Evolutionary conservation across 1,140 invertebrate species (phyloP), one percentile per base, ranked within the genome.

Genomic region (Bombus turneri): DNA sequence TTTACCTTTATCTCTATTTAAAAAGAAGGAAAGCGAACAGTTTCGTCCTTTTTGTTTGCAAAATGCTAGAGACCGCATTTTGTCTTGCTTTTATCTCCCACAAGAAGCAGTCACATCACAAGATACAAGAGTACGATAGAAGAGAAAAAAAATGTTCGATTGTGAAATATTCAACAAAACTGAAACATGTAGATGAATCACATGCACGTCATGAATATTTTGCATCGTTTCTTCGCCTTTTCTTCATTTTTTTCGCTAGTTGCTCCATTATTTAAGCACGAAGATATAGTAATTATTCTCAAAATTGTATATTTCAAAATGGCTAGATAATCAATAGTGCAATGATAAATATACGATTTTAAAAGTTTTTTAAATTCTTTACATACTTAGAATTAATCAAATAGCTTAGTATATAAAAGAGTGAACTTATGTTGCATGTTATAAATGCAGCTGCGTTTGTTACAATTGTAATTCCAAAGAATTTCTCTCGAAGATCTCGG

Each of bases 401-500:
- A 34, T 34, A 31, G 4, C 25, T 28, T 76, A 28, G 25, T 15
- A n/a, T 64, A 15, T 66, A 18, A 41, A 39, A 39, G 18, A 34
- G 31, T 31, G 0, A 15, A n/a, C 3, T 53, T 47, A 4, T 10
- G 5, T n/a, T 31, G 22, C 2, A n/a, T 37, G 2, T 10, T n/a
- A 66, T 6, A 1, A n/a, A 53, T n/a, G 39, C 28, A 66, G 62
- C 13, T 31, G 71, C 15, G 28, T 73, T 25, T 18, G 39, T 72
- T 28, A 13, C 57, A 72, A 37, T 69, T 72, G 68, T 34, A 73
- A 62, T 59, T 53, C 34, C 62, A 85, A 86, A 53, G 66, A 83
- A 90, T 86, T 90, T 90, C 83, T 90, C 80, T 88, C 76, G 31
- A 76, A 59, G 68, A 62, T n/a, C 15, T 6, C 41, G 37, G 41